These are phyloP conservation scores for Gortyna flavago DNA, from an alignment of 2,888 invertebrate genomes.

Conservation along the genomic window DNA sequence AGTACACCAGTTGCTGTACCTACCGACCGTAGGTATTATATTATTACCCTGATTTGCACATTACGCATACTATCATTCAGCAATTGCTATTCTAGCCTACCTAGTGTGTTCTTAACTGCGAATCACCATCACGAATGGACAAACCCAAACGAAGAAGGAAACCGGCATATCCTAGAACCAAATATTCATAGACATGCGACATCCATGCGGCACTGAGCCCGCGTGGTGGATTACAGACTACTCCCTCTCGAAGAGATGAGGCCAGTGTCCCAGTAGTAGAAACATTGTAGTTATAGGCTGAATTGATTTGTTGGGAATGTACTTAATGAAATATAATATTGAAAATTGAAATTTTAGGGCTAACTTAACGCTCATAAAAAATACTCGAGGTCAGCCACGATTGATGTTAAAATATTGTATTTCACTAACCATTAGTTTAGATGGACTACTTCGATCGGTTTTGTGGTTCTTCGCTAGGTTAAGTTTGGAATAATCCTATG, in stretches of 20 bases:
- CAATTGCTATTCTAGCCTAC: background rate
- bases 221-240: background rate
- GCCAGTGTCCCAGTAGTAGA: background rate
- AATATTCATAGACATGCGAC: background rate
- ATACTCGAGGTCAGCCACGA: background rate
- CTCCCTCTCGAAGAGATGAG: background rate
- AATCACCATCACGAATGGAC: background rate
- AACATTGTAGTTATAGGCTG: background rate
- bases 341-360: background rate
- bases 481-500: background rate
- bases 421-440: background rate
- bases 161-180: too few species aligned
- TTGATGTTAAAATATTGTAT: background rate
- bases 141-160: background rate
- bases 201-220: background rate
- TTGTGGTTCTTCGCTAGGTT: background rate
- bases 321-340: background rate
- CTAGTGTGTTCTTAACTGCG: background rate
- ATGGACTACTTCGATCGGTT: background rate
- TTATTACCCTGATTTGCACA: constrained; percentile 18
- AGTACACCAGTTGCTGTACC: constrained; percentile 32
- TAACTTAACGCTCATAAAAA: background rate
- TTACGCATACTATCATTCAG: background rate
- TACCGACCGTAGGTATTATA: background rate
- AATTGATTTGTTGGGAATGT: background rate